Evolutionary conservation across 2,113 vertebrate genomes (phyloP), one percentile per base, ranked within the genome.

Genomic region (Serinus canaria): DNA sequence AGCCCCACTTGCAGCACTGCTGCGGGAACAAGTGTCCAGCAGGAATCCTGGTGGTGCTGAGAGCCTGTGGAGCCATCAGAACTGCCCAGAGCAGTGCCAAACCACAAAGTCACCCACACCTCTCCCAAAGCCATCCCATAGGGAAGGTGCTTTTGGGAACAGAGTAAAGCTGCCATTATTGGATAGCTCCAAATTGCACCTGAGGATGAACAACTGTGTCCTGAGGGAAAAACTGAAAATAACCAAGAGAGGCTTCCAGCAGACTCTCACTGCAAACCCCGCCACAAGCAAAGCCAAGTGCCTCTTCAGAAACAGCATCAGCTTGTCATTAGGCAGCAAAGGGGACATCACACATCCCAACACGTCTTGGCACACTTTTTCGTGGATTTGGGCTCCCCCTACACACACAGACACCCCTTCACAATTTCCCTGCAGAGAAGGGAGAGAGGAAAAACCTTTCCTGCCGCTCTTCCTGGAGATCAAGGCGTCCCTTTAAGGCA

Each of bases 351-450:
- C 62, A 21, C 11, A 6, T 12, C n/a, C 25, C 52, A 25, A 1
- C 8, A 14, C 0, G 0, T 15, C 37, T 7, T 24, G 28, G 24
- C 33, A n/a, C 2, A 2, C 44, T 37, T 13, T 19, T 17, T 56
- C 1, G 0, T 0, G 5, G 33, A 4, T 56, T 11, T 21, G 43
- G n/a, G 53, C 18, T 11, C n/a, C 62, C 49, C 46, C 73, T n/a
- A 31, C n/a, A 47, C 2, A 12, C 8, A 39, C 25, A 41, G n/a
- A 24, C n/a, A 59, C 5, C 30, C 47, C 41, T 17, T 92, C 44
- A 35, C 49, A 12, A 39, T 6, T 39, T 53, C 63, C 63, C 75
- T 18, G 53, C 22, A n/a, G 72, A 47, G 79, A 74, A n/a, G 6
- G 31, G 16, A 85, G 69, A 43, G 10, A 67, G 47, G 30, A 28